These are phyloP conservation scores for Dascyllus trimaculatus DNA, from an alignment of 2,113 vertebrate species.

Conservation along the genomic window DNA sequence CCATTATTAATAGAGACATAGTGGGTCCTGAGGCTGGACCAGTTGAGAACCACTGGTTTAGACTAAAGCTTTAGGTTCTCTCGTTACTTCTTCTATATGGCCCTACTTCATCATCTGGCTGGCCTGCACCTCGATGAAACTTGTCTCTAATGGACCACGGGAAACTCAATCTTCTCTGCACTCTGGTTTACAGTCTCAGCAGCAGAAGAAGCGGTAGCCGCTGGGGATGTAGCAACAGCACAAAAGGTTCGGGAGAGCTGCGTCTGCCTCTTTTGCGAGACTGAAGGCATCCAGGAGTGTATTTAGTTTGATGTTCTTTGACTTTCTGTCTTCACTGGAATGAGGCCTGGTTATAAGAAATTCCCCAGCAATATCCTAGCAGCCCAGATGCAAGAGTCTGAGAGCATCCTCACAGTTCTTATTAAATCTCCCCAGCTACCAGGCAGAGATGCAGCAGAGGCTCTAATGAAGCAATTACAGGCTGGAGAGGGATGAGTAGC, in stretches of 20 bases:
- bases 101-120: conserved; percentile 22
- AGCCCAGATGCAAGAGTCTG: conserved; percentile 61
- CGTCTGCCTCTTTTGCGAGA: conserved; percentile 15
- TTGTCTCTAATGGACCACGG: conserved; percentile 39
- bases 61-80: conserved; percentile 9
- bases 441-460: conserved; percentile 56
- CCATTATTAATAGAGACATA: too few species aligned
- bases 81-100: conserved; percentile 1
- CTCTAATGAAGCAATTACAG: conserved; percentile 76
- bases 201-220: conserved; percentile 10
- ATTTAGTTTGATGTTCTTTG: conserved; percentile 66
- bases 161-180: conserved; percentile 37
- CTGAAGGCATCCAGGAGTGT: conserved; percentile 48
- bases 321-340: conserved; percentile 68
- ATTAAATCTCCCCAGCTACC: conserved; percentile 78
- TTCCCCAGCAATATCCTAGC: conserved; percentile 74
- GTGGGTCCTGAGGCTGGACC: too few species aligned
- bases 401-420: conserved; percentile 61
- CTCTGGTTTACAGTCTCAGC: conserved; percentile 35
- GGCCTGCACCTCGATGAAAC: conserved; percentile 12
- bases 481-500: conserved; percentile 44
- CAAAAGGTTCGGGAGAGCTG: conserved; percentile 39
- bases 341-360: conserved; percentile 74
- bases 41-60: background rate
- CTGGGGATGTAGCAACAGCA: conserved; percentile 30